phyloP scores from a whole-genome alignment of 2,797 vertebrate species.

The Myotis pilosus region DNA sequence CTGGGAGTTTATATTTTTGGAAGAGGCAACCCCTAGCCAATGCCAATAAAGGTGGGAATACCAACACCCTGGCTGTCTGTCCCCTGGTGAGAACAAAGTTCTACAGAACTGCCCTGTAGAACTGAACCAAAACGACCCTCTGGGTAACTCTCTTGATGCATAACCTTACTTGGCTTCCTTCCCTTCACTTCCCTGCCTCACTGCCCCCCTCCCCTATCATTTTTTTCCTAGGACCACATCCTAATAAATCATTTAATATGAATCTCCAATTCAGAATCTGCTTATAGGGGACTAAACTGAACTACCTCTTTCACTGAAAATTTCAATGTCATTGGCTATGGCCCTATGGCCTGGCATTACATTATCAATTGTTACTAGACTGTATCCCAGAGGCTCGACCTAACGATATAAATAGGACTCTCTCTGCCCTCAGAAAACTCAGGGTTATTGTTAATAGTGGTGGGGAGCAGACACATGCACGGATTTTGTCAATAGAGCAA shows the following conservation, averaged over 20 bases:
- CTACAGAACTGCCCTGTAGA: not conserved
- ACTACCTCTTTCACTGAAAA: not conserved
- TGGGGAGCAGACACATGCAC: not conserved
- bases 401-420: not conserved
- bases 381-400: not conserved
- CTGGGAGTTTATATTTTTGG: not conserved
- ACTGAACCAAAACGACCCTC: not conserved
- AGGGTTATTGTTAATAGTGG: not conserved
- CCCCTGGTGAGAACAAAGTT: not conserved
- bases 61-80: not conserved
- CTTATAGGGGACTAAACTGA: not conserved
- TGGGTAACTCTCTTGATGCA: not conserved
- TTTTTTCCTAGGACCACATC: not conserved
- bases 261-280: not conserved
- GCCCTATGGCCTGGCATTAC: not conserved
- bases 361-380: not conserved
- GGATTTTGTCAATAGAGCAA: not conserved
- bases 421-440: not conserved
- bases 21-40: not conserved
- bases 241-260: not conserved
- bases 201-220: accelerated
- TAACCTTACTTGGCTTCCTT: not conserved
- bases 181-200: not conserved
- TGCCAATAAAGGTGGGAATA: not conserved
- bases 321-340: not conserved